Evolutionary conservation across 2,113 vertebrate species (phyloP).

Genomic region (Australoheros scitulus): DNA sequence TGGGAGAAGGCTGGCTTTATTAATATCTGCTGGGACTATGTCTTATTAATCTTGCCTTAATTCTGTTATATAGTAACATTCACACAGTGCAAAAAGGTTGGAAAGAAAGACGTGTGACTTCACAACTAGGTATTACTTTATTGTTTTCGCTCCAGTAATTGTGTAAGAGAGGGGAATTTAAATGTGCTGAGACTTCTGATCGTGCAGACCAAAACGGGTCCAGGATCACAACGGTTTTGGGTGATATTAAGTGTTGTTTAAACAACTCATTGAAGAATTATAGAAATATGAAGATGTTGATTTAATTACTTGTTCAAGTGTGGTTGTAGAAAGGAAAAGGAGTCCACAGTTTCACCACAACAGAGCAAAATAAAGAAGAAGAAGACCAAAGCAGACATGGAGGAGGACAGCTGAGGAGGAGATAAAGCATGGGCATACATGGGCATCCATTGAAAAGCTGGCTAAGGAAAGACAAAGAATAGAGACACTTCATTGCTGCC

Average conservation of each 20-base stretch:
- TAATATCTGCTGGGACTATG: not conserved
- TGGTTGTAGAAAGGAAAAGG: not conserved
- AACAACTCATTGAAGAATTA: not conserved
- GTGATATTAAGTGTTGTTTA: slow-evolving; percentile 9
- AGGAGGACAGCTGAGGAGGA: too few relatives aligned
- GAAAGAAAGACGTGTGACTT: not conserved
- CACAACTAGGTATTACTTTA: not conserved
- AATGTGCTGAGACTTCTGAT: slow-evolving; percentile 25
- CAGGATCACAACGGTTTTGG: not conserved
- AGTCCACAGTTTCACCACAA: not conserved
- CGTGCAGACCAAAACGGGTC: not conserved
- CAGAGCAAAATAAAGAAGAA: not conserved
- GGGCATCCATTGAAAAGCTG: too few relatives aligned
- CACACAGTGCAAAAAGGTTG: fast-evolving
- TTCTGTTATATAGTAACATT: not conserved
- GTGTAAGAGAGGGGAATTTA: not conserved
- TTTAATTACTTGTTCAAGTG: not conserved
- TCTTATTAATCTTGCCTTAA: not conserved
- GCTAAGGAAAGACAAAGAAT: too few relatives aligned
- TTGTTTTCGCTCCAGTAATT: not conserved
- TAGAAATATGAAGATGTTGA: not conserved
- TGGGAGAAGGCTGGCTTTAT: not conserved
- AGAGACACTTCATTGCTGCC: too few relatives aligned
- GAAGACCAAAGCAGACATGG: too few relatives aligned
- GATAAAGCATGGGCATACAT: too few relatives aligned